These are phyloP conservation scores for Agrypnia vestita DNA, from an alignment of 1,140 invertebrate species.

Conservation along the genomic window DNA sequence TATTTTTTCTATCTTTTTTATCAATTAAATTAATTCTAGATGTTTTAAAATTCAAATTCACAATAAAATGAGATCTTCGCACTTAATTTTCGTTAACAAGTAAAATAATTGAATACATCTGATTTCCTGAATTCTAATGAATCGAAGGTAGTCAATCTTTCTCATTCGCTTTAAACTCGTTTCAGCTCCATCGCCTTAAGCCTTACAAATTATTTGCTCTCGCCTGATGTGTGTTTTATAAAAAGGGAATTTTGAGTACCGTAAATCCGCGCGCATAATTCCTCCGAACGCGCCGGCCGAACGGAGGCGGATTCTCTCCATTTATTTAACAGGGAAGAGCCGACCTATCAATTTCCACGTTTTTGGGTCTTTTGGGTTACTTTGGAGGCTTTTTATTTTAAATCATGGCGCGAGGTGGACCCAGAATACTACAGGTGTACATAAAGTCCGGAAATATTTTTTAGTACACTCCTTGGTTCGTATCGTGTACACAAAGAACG, in stretches of 20 bases:
- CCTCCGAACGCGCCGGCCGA: conserved; percentile 14
- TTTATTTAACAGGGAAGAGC: conserved; percentile 5
- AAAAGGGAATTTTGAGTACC: conserved; percentile 26
- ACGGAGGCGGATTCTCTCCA: conserved; percentile 1
- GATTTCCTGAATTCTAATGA: conserved; percentile 42
- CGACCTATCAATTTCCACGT: conserved; percentile 8
- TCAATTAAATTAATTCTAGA: too few species aligned
- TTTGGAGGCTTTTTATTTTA: not conserved
- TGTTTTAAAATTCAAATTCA: too few species aligned
- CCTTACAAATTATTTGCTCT: conserved; percentile 47
- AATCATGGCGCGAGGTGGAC: too few species aligned
- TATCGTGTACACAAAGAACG: not conserved
- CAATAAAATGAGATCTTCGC: too few species aligned
- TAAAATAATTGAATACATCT: not conserved
- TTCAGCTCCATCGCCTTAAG: conserved; percentile 19
- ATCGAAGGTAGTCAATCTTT: conserved; percentile 50
- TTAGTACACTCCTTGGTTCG: not conserved
- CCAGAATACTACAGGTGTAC: too few species aligned
- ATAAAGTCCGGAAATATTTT: too few species aligned
- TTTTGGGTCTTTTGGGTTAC: not conserved
- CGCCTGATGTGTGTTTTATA: conserved; percentile 33
- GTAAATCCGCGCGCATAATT: conserved; percentile 30
- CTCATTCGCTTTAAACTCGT: conserved; percentile 36
- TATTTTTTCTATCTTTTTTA: too few species aligned
- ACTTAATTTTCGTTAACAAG: too few species aligned